phyloP scores from a whole-genome alignment of 2,888 invertebrate genomes.

The Eristalis tenax region DNA sequence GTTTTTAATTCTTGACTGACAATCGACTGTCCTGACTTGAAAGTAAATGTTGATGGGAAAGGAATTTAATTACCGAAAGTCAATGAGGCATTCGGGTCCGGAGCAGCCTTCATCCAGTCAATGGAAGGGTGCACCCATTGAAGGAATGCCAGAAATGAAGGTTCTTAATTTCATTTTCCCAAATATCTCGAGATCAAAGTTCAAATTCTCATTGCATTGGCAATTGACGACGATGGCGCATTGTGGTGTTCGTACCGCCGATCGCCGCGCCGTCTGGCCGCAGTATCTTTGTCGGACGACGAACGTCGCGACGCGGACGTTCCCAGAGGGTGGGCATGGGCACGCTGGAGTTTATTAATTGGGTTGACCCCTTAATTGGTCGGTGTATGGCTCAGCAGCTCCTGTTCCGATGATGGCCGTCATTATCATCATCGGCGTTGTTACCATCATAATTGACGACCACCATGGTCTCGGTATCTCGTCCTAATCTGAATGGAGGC shows the following conservation, averaged over 20 bases:
- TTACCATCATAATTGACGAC: constrained; percentile 1
- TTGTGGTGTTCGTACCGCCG: constrained; percentile 11
- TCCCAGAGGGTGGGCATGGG: neutral
- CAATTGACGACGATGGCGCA: constrained; percentile 42
- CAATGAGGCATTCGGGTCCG: constrained; percentile 21
- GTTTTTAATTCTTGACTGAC: constrained; percentile 62
- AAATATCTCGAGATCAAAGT: constrained; percentile 65
- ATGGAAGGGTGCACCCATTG: neutral
- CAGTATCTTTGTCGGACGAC: neutral
- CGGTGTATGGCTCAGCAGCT: constrained; percentile 12
- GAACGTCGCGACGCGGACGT: neutral
- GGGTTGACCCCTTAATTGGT: constrained; percentile 64
- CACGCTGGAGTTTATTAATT: constrained; percentile 43
- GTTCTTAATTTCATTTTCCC: constrained; percentile 60
- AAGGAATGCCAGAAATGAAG: constrained; percentile 50
- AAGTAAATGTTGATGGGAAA: constrained; percentile 45
- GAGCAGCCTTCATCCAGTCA: neutral
- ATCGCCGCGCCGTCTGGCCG: neutral
- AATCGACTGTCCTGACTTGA: constrained; percentile 41
- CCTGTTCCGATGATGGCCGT: constrained; percentile 39
- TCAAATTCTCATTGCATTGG: constrained; percentile 45
- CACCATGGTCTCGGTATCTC: constrained; percentile 35
- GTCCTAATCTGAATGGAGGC: neutral
- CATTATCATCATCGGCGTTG: constrained; percentile 19
- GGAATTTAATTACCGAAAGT: constrained; percentile 64